Percentiles rank a stretch among this genome's conserved stretches.
Evolutionary conservation across 2,113 vertebrate species (phyloP).

Genomic region (Cochlearius cochlearius): DNA sequence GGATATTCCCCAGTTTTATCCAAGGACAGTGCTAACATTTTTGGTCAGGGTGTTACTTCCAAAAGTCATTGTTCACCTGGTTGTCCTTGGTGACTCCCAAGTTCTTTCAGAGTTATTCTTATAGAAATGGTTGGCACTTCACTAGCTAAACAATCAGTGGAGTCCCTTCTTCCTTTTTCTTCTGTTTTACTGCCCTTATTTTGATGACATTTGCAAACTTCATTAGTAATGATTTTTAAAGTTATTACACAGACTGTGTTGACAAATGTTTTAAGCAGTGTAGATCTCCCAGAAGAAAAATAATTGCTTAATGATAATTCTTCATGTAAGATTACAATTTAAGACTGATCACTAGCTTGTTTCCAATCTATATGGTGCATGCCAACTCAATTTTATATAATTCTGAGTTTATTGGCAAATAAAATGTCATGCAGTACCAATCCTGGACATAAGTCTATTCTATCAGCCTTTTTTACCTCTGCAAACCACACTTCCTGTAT

Average conservation of each 20-base stretch:
- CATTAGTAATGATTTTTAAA: conserved; percentile 18
- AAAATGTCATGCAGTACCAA: background rate
- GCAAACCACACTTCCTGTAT: background rate
- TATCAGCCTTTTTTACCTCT: background rate
- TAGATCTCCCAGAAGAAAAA: background rate
- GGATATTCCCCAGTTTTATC: background rate
- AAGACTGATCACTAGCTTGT: conserved; percentile 2
- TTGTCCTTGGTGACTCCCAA: background rate
- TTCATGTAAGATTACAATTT: background rate
- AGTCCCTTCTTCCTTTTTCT: background rate
- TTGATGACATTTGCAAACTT: background rate
- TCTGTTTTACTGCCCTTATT: background rate
- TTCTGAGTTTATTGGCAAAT: background rate
- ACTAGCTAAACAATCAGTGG: background rate
- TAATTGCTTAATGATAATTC: conserved; percentile 23
- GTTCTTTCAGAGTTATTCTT: background rate
- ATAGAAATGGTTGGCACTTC: background rate
- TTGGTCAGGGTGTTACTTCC: background rate
- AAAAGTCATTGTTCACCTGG: background rate
- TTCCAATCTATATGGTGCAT: background rate
- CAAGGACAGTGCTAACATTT: background rate
- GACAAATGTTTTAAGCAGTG: background rate
- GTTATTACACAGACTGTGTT: background rate
- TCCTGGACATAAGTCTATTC: background rate
- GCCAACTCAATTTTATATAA: background rate